Evolutionary conservation across 2,888 invertebrate genomes (phyloP), one percentile per base, ranked within the genome.

Genomic region (Agrotis ipsilon): DNA sequence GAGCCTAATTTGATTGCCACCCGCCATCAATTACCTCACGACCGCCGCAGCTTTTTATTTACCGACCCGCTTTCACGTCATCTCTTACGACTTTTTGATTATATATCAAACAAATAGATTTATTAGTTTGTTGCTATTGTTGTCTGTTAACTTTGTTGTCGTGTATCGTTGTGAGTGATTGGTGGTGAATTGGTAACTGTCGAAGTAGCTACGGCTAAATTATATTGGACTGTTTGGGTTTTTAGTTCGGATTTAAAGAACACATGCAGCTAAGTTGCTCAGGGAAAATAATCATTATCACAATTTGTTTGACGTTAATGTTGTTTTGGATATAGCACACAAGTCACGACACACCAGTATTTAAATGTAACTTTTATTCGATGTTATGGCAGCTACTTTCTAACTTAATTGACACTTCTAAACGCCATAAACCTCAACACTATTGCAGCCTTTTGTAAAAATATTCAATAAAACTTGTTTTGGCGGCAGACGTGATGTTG

Each of bases 1-100:
- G 89, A 91, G 91, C 92, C 92, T 95, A 95, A 96, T 96, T 95
- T 95, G 94, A 95, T 94, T 95, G 94, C 93, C 91, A 90, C 91
- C 91, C 90, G 91, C 94, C 94, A 93, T 94, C 94, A 94, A 94
- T 95, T 94, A 94, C 93, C 93, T 90, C 88, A 87, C 88, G 89
- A 90, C 91, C 90, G 89, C 91, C 91, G 88, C 90, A 87, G 90
- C 90, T 92, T 94, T 94, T 94, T 94, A 93, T 93, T 94, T 92
- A 94, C 91, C 87, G 86, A 81, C 81, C 81, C 82, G 87, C 87
- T 91, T 89, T 89, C 86, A 83, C 86, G 87, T 87, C 84, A 87
- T 88, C 85, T 88, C 85, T 82, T 54, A 64, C 49, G 63, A 89
- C 88, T 88, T 90, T 89, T 87, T 84, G 87, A 89, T 90, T 90